Evolutionary conservation across 2,888 invertebrate genomes (phyloP).

Genomic region (Saturnia pavonia): DNA sequence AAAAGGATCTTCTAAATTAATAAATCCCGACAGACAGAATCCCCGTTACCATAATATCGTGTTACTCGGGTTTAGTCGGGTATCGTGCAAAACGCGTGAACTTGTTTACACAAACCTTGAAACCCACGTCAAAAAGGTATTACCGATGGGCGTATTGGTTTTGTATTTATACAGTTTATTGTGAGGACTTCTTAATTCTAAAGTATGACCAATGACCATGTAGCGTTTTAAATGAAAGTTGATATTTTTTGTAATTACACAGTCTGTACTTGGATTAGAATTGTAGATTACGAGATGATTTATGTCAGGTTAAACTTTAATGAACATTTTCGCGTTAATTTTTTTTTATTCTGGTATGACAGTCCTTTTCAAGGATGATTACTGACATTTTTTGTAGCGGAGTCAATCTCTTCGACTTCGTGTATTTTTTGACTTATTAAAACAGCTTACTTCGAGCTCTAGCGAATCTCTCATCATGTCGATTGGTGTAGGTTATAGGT

Average conservation of each 20-base stretch:
- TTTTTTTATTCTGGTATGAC: no score
- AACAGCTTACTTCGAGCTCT: no score
- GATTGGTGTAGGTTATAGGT: no score
- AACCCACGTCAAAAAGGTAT: conserved; percentile 17
- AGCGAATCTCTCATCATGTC: no score
- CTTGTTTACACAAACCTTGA: conserved; percentile 21
- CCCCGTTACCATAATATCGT: conserved; percentile 17
- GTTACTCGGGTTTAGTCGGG: conserved; percentile 18
- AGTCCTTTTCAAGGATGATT: no score
- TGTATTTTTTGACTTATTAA: no score
- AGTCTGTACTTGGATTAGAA: no score
- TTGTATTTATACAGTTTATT: neutral
- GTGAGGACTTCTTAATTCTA: neutral
- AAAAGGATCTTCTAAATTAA: conserved; percentile 15
- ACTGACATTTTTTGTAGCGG: no score
- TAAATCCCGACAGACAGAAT: conserved; percentile 16
- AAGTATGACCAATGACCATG: neutral
- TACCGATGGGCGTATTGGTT: neutral
- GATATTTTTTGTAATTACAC: neutral
- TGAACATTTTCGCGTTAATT: no score
- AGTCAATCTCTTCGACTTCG: no score
- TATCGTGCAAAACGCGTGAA: conserved; percentile 15
- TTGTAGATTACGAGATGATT: no score
- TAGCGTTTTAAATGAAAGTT: neutral
- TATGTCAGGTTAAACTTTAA: no score